Percentiles rank a stretch among this genome's conserved stretches.
Conservation (phyloP, 2,113 vertebrate species). For the Loxodonta africana region DNA sequence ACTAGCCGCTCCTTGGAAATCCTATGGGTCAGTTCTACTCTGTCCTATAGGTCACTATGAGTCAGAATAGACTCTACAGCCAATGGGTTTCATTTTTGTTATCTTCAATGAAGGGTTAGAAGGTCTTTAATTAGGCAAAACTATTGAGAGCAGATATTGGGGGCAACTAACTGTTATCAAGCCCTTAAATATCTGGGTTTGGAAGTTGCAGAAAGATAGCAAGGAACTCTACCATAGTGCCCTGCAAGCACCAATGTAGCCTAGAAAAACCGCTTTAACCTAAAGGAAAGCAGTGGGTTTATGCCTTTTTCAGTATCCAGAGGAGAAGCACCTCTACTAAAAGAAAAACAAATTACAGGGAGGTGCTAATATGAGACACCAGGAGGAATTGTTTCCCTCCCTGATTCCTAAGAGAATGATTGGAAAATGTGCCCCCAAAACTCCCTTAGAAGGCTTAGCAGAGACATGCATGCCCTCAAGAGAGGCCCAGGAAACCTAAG, state of each 20-base stretch:
- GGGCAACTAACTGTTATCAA: not conserved
- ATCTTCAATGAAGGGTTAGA: not conserved
- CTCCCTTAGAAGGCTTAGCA: not conserved
- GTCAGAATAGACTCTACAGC: no score
- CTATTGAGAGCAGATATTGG: not conserved
- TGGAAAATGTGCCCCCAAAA: not conserved
- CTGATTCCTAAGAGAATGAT: not conserved
- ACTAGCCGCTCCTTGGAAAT: no score
- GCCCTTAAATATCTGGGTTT: not conserved
- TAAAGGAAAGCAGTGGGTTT: not conserved
- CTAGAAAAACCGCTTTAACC: not conserved
- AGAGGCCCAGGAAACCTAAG: not conserved
- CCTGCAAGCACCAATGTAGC: not conserved
- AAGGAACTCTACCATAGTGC: not conserved
- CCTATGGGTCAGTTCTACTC: no score
- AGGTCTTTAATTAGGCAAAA: slow-evolving; percentile 39
- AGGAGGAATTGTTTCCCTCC: slow-evolving; percentile 7
- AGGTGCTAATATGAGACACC: not conserved
- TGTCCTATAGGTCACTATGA: no score
- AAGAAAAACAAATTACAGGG: no score
- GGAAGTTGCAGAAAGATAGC: not conserved
- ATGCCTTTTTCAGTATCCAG: not conserved
- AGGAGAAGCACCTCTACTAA: not conserved
- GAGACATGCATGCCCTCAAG: not conserved
- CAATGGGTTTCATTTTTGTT: no score